Evolutionary conservation across 2,113 vertebrate genomes (phyloP), one percentile per base, ranked within the genome.

Genomic region (Pollimyrus isidori): DNA sequence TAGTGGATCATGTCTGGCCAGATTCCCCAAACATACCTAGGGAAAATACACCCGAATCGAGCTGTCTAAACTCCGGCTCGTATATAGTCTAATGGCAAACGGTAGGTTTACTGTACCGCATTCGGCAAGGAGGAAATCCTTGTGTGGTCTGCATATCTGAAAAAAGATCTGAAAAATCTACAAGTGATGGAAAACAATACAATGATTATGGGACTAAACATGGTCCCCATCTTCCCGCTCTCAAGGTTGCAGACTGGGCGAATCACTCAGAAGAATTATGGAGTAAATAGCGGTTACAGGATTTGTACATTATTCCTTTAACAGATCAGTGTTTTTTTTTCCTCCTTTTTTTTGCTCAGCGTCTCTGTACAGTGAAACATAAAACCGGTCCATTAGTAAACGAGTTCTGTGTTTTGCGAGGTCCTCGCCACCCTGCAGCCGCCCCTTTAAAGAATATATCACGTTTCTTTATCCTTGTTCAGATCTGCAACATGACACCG

Each of bases 341-440:
- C 42, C 4, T 45, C 42, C 52, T 2, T 87, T 84, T 87, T 86
- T 46, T n/a, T 62, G 39, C 52, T 85, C 23, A 89, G 80, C 92
- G 93, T 95, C 94, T 94, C 92, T 93, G 92, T 92, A 94, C 93
- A 94, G 93, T 96, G 98, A 97, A 99, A 99, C 92, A 94, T 96
- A 96, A 99, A 97, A 98, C 98, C 97, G 93, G 94, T 96, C 98
- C 98, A 99, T 99, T 99, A 99, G 97, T 97, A 97, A 98, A 99
- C 98, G 97, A 98, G 97, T 97, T 97, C 96, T 97, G 96, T 96
- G 96, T 97, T 96, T 96, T 96, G 93, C 95, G 94, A 96, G 94
- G 92, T 94, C 96, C 97, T 97, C 97, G 96, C 97, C 97, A 86
- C 30, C 42, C 84, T 53, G 52, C 53, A 98, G 97, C 97, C 96